Conservation (phyloP, 1,140 invertebrate species). For the Heliconius nattereri region DNA sequence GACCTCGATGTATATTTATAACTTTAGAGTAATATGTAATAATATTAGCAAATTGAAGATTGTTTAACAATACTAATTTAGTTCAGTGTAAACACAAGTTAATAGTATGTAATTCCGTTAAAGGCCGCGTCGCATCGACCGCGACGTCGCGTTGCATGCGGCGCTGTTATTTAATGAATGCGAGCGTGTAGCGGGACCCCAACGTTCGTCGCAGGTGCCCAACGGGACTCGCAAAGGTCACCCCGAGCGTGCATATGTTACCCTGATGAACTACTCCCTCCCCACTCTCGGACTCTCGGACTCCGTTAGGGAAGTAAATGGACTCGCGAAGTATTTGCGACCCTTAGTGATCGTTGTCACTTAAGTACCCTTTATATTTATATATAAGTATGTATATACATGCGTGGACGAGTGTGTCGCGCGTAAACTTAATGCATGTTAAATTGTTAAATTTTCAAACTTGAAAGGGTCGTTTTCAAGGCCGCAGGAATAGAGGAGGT, state of each 20-base stretch:
- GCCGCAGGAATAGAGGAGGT: too few species aligned
- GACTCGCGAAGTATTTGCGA: conserved; percentile 34
- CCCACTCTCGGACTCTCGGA: conserved; percentile 14
- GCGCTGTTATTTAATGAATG: conserved; percentile 37
- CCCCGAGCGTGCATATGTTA: conserved; percentile 46
- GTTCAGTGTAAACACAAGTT: conserved; percentile 19
- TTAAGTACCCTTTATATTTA: not conserved
- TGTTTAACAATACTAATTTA: not conserved
- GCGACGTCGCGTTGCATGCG: not conserved
- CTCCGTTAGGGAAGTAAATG: conserved; percentile 26
- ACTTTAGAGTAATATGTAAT: not conserved
- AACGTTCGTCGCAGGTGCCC: conserved; percentile 65
- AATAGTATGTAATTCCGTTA: conserved; percentile 40
- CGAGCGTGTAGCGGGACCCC: conserved; percentile 57
- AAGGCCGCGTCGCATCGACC: conserved; percentile 34
- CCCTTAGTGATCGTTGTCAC: not conserved
- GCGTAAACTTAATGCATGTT: conserved; percentile 40
- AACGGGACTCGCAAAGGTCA: conserved; percentile 70
- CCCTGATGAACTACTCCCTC: conserved; percentile 45
- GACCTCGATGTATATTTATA: not conserved
- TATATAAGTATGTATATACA: too few species aligned
- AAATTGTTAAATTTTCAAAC: conserved; percentile 16
- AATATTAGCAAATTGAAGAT: not conserved
- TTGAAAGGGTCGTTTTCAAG: not conserved
- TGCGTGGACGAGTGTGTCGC: not conserved